Evolutionary conservation across 2,888 invertebrate species (phyloP), one percentile per base, ranked within the genome.

Genomic region (Leucoma salicis): DNA sequence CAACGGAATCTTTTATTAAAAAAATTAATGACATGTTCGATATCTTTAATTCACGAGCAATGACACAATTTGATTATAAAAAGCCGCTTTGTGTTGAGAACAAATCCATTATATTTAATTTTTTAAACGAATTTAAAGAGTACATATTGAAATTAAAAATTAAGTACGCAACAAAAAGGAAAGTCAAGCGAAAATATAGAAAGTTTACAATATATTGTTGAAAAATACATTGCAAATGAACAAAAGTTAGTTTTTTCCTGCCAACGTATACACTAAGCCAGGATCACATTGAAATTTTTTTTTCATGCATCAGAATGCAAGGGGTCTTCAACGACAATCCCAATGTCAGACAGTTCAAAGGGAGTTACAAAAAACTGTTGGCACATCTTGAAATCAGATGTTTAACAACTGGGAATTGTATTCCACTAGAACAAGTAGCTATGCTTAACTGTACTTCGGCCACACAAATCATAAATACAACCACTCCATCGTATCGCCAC

Each of bases 11-110:
- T 11, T 50, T 50, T 12, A 38, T 50, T 12, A 15, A 25, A 41
- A n/a, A 16, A 1, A 34, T 39, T 43, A 63, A 10, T 47, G 38
- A 57, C n/a, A 35, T 61, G 10, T 65, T 61, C 46, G 66, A 63
- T 18, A 62, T 59, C 10, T 42, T 42, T 29, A 51, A 42, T 53
- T 57, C 38, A 41, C 52, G 46, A 39, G 25, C 32, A 14, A 27
- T 42, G 34, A 18, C 11, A 7, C 24, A 42, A 14, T 44, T 39
- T 36, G 43, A 33, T 39, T 48, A 25, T 18, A 41, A 38, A 28
- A 39, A 44, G 28, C 48, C 53, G 3, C 5, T 53, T 6, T 29
- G 29, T 38, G 12, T 7, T 2, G 8, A 14, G 6, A 46, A 53
- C 32, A 39, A 44, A 27, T 16, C 13, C 10, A 1, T 12, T 11